Conservation (phyloP, 1,140 invertebrate genomes). For the Caenorhabditis brenneri region DNA sequence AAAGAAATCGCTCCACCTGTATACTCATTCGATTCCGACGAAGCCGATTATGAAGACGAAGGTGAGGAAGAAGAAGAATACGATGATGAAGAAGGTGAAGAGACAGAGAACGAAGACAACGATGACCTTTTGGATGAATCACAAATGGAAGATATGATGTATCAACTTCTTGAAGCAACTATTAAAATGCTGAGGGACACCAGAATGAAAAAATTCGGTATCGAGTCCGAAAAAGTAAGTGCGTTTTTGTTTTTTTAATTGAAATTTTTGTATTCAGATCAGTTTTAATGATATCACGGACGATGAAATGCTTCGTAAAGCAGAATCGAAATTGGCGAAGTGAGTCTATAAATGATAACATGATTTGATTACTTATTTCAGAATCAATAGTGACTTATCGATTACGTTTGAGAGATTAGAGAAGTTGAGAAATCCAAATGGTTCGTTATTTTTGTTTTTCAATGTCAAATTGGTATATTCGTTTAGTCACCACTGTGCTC, state of each 20-base stretch:
- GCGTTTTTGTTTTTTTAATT: not conserved
- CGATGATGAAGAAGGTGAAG: not conserved
- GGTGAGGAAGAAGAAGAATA: not conserved
- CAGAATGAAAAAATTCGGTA: slow-evolving; percentile 1
- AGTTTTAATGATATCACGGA: not conserved
- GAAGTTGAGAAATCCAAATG: not conserved
- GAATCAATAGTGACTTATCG: not conserved
- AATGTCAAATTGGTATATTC: not conserved
- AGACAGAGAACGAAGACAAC: not conserved
- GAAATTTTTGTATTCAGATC: not conserved
- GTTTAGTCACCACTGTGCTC: not conserved
- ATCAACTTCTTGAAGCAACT: not conserved
- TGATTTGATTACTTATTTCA: not conserved
- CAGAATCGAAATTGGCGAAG: not conserved
- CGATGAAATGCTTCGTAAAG: not conserved
- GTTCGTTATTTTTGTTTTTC: not conserved
- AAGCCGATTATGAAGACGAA: not conserved
- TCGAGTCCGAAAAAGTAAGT: not conserved
- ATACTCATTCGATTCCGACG: not conserved
- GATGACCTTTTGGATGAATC: not conserved
- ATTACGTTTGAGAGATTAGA: not conserved
- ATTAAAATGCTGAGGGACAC: not conserved
- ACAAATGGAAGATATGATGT: not conserved
- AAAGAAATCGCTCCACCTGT: not conserved
- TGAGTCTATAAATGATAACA: not conserved